Evolutionary conservation across 2,888 invertebrate genomes (phyloP).

Genomic region (Cryptophagus acutangulus): DNA sequence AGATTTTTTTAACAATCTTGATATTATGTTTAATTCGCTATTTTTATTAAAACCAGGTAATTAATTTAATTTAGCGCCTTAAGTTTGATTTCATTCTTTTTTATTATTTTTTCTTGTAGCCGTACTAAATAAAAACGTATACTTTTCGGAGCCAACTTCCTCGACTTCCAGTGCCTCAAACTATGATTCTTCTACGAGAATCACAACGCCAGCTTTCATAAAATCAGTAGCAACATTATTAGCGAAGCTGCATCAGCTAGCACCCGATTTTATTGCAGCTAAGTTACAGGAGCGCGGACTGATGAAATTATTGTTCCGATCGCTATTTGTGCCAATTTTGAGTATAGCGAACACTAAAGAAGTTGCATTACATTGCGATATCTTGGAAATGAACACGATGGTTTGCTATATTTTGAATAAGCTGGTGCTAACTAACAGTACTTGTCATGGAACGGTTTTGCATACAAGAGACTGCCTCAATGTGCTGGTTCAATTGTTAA

Average conservation of each 20-base stretch:
- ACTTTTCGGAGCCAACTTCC: constrained; percentile 21
- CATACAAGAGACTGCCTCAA: constrained; percentile 51
- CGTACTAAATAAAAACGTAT: background rate
- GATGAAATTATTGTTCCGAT: constrained; percentile 49
- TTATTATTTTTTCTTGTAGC: constrained; percentile 1
- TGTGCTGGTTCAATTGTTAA: constrained; percentile 46
- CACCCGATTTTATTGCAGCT: constrained; percentile 43
- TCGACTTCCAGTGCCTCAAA: constrained; percentile 19
- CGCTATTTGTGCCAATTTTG: constrained; percentile 43
- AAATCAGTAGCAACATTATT: constrained; percentile 47
- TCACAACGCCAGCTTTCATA: constrained; percentile 49
- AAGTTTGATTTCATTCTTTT: constrained; percentile 1
- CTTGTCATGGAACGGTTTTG: constrained; percentile 44
- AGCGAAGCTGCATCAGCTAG: constrained; percentile 47
- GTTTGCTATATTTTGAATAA: constrained; percentile 48
- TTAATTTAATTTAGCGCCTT: constrained; percentile 2
- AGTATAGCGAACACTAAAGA: constrained; percentile 41
- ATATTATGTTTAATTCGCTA: constrained; percentile 31
- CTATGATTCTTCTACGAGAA: too few species aligned
- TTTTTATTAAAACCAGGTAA: constrained; percentile 21
- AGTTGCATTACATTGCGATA: constrained; percentile 47
- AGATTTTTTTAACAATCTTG: constrained; percentile 38
- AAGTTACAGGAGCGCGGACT: constrained; percentile 49
- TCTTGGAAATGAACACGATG: constrained; percentile 51
- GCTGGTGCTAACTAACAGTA: constrained; percentile 43